Base-by-base conservation (phyloP, 1,140 invertebrate species). In the Stegodyphus mimosarum region DNA sequence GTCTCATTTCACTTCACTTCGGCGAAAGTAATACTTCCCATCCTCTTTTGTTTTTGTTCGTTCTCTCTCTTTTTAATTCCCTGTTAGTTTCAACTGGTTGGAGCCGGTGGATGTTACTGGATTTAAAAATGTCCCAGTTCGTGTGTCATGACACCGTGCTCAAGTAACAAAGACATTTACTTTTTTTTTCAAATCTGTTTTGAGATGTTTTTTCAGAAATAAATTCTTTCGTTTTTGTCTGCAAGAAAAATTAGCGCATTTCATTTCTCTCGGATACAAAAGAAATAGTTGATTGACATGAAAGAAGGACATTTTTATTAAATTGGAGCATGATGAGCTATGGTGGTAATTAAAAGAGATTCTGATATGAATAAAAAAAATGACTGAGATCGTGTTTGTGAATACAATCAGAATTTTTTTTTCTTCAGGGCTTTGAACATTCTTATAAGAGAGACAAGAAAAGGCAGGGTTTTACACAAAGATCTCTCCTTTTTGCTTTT, bases 1-100 rank as follows among this genome's bases (percentile, higher is more conserved):
- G 10, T 17, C 49, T 78, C 76, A 55, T 69, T 78, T 78, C 76
- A n/a, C 49, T 55, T 78, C 76, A 78, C 64, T 69, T 78, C 60
- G 0, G 13, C 60, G 66, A 67, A 67, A 67, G 11, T 18, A 18
- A 6, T 7, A 18, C 66, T 67, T 9, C 11, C 9, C 9, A 5
- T 18, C 1, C 18, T 5, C 7, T 33, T 69, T 60, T 78, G 52
- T 50, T 78, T 18, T 76, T 76, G 4, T 76, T 76, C 33, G 10
- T 13, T 9, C 33, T 18, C 9, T 18, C 10, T 49, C 60, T 18
- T 74, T n/a, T 66, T 76, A 13, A 17, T 76, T 78, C 17, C 53
- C 53, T 78, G 66, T 78, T 78, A 50, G 50, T 78, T 78, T 78
- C 64, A 69, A 69, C 55, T 78, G 66, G 33, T 33, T 33, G 33